Percentiles rank a stretch among this genome's conserved stretches.
These are phyloP conservation scores for Drosophila lowei DNA, from an alignment of 1,140 invertebrate species.

Conservation along the genomic window DNA sequence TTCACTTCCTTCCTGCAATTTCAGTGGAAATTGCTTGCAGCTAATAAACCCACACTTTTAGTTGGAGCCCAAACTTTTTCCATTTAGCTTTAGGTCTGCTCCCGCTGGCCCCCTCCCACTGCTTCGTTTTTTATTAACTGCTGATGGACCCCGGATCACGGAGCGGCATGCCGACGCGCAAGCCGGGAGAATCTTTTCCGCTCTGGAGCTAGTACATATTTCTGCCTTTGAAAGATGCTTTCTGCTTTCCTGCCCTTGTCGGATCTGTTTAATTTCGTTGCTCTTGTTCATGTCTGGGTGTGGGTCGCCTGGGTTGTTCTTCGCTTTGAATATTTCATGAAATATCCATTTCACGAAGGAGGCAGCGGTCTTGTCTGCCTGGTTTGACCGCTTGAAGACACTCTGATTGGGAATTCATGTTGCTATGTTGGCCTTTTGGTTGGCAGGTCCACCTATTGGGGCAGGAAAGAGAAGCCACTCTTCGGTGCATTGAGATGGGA, in stretches of 20 bases:
- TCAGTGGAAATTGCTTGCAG: slow-evolving; percentile 51
- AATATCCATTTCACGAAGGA: slow-evolving; percentile 29
- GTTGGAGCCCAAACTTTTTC: slow-evolving; percentile 66
- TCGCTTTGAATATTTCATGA: slow-evolving; percentile 62
- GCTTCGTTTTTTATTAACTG: slow-evolving; percentile 64
- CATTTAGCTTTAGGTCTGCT: slow-evolving; percentile 64
- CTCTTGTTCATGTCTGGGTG: slow-evolving; percentile 11
- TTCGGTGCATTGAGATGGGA: slow-evolving; percentile 38
- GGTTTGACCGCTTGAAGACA: background rate
- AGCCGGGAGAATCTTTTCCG: too few relatives aligned
- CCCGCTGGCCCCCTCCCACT: slow-evolving; percentile 15
- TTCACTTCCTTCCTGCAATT: slow-evolving; percentile 13
- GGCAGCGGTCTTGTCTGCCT: too few relatives aligned
- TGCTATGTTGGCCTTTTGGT: too few relatives aligned
- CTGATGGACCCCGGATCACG: slow-evolving; percentile 49
- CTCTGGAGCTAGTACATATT: slow-evolving; percentile 1
- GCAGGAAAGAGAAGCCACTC: slow-evolving; percentile 5
- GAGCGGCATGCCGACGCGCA: slow-evolving; percentile 18
- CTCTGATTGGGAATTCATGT: background rate
- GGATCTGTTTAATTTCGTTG: slow-evolving; percentile 52
- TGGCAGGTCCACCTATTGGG: background rate
- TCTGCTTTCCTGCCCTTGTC: slow-evolving; percentile 11
- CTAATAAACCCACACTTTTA: slow-evolving; percentile 69
- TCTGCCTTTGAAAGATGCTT: slow-evolving; percentile 2
- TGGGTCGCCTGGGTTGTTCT: slow-evolving; percentile 27